Conservation (phyloP, 2,888 invertebrate genomes). For the Empis livida region DNA sequence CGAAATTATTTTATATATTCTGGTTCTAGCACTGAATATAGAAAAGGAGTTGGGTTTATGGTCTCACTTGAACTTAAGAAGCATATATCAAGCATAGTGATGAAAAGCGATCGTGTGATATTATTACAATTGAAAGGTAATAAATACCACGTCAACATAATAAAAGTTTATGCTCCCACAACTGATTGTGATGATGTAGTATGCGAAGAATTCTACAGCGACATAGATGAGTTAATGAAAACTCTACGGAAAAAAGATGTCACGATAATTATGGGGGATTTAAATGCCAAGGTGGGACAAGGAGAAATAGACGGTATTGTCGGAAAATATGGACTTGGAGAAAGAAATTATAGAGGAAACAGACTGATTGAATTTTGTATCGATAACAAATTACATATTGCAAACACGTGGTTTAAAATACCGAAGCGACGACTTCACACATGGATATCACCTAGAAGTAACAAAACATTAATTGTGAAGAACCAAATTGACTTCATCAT, state of each 20-base stretch:
- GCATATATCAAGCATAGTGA: background rate
- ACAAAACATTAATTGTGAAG: background rate
- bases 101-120: background rate
- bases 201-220: background rate
- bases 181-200: background rate
- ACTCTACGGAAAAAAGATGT: background rate
- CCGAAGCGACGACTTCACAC: background rate
- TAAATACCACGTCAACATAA: background rate
- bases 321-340: background rate
- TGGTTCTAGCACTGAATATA: background rate
- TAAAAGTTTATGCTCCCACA: constrained; percentile 3
- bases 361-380: background rate
- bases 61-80: background rate
- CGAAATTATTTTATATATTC: background rate
- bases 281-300: background rate
- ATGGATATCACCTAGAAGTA: background rate
- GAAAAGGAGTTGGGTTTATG: background rate
- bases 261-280: background rate
- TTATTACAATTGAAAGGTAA: background rate
- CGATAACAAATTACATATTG: background rate
- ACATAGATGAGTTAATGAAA: background rate
- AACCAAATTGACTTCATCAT: background rate
- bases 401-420: background rate
- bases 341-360: background rate
- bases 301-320: background rate